A percentile compares a stretch with the other conserved stretches of the same genome.
Evolutionary conservation across 1,140 invertebrate species (phyloP).

Genomic region (Pentalonia nigronervosa): DNA sequence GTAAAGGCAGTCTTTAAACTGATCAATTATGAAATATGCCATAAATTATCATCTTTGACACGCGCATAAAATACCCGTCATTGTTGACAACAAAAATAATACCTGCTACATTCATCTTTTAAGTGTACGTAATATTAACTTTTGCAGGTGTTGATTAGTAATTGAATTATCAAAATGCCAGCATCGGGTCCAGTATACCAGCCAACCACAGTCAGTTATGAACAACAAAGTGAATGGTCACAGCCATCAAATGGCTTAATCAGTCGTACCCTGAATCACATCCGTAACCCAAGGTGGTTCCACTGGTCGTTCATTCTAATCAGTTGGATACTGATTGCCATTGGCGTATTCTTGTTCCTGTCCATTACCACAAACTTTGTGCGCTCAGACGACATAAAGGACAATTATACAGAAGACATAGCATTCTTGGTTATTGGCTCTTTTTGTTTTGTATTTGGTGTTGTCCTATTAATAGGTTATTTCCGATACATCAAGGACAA

Average conservation of each 20-base stretch:
- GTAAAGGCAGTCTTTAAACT: not conserved
- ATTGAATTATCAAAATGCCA: constrained; percentile 45
- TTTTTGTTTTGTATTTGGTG: constrained; percentile 61
- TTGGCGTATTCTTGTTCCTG: constrained; percentile 32
- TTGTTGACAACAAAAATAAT: not conserved
- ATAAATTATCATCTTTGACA: not conserved
- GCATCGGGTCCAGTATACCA: constrained; percentile 57
- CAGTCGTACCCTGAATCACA: constrained; percentile 38
- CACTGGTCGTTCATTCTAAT: constrained; percentile 39
- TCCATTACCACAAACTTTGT: constrained; percentile 36
- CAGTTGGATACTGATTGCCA: constrained; percentile 34
- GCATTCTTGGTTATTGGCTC: constrained; percentile 60
- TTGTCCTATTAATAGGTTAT: constrained; percentile 61
- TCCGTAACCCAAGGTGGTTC: constrained; percentile 39
- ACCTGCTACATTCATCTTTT: not conserved
- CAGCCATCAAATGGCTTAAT: constrained; percentile 50
- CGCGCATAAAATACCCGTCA: not conserved
- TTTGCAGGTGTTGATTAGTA: not conserved
- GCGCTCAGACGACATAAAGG: not conserved
- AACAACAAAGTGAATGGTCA: constrained; percentile 58
- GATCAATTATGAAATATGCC: not conserved
- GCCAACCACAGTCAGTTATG: constrained; percentile 58
- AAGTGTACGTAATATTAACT: not conserved
- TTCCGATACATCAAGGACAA: constrained; percentile 62
- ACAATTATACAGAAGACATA: constrained; percentile 53